A percentile compares a stretch with the other conserved stretches of the same genome.
phyloP scores from a whole-genome alignment of 2,113 vertebrate genomes.

The Acanthisitta chloris region DNA sequence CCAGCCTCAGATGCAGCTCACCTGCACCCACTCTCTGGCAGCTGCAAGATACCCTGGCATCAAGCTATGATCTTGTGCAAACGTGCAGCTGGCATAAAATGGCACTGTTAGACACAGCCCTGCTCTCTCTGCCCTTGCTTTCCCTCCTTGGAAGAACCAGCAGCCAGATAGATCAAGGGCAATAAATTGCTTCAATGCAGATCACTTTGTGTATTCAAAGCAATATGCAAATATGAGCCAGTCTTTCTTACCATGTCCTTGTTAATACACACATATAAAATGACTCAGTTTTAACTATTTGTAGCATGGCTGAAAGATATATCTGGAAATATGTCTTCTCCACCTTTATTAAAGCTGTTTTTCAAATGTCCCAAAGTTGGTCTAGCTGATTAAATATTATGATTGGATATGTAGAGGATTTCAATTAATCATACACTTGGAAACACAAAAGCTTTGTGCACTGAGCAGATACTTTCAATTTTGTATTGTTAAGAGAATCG shows the following conservation, averaged over 20 bases:
- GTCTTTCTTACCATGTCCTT: background rate
- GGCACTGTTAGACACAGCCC: background rate
- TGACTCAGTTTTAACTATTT: background rate
- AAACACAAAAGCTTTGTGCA: background rate
- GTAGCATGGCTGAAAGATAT: background rate
- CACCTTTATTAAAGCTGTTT: background rate
- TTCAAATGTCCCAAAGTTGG: background rate
- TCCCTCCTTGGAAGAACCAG: background rate
- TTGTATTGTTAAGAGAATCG: background rate
- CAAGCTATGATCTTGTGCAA: background rate
- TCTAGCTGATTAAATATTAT: background rate
- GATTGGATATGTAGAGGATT: background rate
- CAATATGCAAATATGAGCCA: background rate
- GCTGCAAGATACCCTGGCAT: background rate
- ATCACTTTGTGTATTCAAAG: background rate
- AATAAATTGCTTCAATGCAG: background rate
- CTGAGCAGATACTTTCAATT: background rate
- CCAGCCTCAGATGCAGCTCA: background rate
- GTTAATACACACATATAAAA: background rate
- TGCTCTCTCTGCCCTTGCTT: background rate
- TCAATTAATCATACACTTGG: background rate
- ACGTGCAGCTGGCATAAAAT: background rate
- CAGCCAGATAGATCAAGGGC: background rate
- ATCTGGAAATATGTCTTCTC: background rate
- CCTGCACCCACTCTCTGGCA: background rate